phyloP scores from a whole-genome alignment of 2,888 invertebrate species.

The Chorisops tibialis region DNA sequence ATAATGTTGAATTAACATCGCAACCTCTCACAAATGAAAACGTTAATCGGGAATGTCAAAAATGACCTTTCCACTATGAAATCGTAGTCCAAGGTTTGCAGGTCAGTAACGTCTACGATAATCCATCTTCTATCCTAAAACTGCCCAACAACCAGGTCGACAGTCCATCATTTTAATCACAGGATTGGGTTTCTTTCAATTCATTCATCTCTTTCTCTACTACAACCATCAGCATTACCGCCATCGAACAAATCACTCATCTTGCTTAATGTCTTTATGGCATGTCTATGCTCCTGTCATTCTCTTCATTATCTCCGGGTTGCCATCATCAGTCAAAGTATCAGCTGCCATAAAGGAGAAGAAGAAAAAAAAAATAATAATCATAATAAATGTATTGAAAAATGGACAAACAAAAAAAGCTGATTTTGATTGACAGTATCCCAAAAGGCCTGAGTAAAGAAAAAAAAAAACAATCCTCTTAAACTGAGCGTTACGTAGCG shows the following conservation, averaged over 20 bases:
- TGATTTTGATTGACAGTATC: conserved; percentile 29
- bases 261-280: conserved; percentile 29
- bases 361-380: conserved; percentile 4
- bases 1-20: no score
- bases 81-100: neutral
- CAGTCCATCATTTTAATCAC: conserved; percentile 23
- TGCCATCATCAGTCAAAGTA: conserved; percentile 32
- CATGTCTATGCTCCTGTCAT: conserved; percentile 31
- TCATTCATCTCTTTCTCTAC: neutral
- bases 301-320: conserved; percentile 30
- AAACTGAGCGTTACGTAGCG: no score
- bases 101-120: conserved; percentile 20
- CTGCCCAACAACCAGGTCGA: conserved; percentile 7
- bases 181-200: conserved; percentile 7
- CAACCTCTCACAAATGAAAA: no score
- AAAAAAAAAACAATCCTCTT: neutral
- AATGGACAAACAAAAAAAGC: conserved; percentile 13
- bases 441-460: neutral
- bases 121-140: no score
- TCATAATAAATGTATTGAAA: neutral
- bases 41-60: no score
- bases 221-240: neutral
- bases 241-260: conserved; percentile 28
- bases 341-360: conserved; percentile 28
- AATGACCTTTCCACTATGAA: no score